Evolutionary conservation across 2,797 vertebrate species (phyloP).

Genomic region (Todus mexicanus): DNA sequence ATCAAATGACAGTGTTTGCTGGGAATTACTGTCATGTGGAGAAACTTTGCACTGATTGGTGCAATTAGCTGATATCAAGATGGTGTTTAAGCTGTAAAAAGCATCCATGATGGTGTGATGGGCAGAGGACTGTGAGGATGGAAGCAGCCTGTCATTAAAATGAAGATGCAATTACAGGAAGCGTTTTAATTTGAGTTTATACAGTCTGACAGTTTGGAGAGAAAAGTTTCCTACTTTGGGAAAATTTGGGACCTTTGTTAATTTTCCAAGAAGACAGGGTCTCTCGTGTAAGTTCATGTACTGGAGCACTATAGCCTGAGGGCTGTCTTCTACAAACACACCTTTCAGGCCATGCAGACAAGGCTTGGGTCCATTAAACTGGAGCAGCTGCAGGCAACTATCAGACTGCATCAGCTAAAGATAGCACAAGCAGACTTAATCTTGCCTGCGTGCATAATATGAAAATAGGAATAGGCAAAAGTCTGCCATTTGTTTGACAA

Average conservation of each 20-base stretch:
- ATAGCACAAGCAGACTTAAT: background rate
- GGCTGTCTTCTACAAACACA: background rate
- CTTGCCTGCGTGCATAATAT: background rate
- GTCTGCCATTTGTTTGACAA: conserved; percentile 32
- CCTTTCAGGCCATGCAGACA: background rate
- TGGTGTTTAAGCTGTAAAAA: conserved; percentile 31
- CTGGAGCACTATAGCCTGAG: background rate
- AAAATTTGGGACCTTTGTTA: background rate
- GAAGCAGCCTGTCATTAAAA: conserved; percentile 14
- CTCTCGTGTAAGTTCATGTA: background rate
- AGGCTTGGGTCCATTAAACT: background rate
- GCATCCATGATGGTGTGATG: background rate
- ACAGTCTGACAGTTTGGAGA: background rate
- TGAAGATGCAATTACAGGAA: background rate
- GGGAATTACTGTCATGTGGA: background rate
- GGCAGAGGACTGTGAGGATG: background rate
- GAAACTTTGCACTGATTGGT: background rate
- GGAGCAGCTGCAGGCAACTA: conserved; percentile 9
- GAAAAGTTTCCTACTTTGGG: background rate
- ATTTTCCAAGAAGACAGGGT: background rate
- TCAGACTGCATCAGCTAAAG: background rate
- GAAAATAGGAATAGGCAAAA: conserved; percentile 1
- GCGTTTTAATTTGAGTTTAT: background rate
- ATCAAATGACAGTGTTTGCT: background rate
- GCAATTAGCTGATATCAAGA: conserved; percentile 9